phyloP scores from a whole-genome alignment of 1,140 invertebrate species.

The Archegozetes longisetosus region DNA sequence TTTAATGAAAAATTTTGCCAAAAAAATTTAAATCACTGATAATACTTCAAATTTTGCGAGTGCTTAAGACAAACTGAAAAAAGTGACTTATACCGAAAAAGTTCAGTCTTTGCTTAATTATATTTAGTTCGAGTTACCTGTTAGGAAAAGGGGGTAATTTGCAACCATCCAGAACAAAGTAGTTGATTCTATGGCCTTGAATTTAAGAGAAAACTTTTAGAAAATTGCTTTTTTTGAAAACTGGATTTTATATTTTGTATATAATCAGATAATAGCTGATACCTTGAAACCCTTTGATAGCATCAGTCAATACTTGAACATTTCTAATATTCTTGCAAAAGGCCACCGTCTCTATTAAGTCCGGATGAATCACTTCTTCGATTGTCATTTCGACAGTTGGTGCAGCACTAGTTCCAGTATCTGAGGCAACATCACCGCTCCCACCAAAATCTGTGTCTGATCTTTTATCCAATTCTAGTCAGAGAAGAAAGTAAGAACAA shows the following conservation, averaged over 20 bases:
- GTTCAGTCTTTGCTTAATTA: not conserved
- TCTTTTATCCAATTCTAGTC: not conserved
- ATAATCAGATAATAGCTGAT: not conserved
- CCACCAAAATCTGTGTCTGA: not conserved
- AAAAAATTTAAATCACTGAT: not conserved
- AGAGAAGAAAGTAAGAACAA: too few relatives aligned
- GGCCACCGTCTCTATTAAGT: conserved; percentile 19
- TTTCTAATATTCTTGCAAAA: conserved; percentile 23
- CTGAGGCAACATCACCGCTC: conserved; percentile 2
- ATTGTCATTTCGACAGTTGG: conserved; percentile 2
- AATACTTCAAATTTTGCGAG: not conserved
- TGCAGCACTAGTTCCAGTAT: not conserved
- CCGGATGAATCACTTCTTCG: conserved; percentile 6
- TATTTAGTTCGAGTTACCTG: conserved; percentile 1
- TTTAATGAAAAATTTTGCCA: not conserved
- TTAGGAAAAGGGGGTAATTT: conserved; percentile 22
- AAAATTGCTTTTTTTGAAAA: not conserved
- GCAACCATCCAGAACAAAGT: conserved; percentile 22
- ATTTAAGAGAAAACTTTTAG: not conserved
- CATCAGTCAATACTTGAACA: conserved; percentile 17
- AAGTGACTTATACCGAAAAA: not conserved
- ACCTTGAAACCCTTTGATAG: conserved; percentile 21
- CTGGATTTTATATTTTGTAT: not conserved
- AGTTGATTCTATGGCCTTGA: conserved; percentile 19
- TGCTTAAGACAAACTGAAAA: not conserved